A percentile compares a stretch with the other conserved stretches of the same genome.
phyloP scores from a whole-genome alignment of 2,888 invertebrate genomes.

The Drosophila gaucha region DNA sequence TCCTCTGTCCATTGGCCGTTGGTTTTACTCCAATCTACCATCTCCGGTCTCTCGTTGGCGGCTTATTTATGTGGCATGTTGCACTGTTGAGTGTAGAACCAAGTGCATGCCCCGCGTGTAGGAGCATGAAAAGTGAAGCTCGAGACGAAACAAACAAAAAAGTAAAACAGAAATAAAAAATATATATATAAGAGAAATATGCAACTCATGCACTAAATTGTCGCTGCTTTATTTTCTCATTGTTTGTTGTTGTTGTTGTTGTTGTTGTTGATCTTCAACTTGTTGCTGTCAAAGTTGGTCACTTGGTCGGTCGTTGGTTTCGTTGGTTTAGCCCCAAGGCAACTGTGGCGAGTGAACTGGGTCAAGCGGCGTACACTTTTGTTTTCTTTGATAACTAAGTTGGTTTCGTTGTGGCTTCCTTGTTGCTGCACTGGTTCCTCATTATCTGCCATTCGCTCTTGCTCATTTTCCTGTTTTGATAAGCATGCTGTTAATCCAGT shows the following conservation, averaged over 20 bases:
- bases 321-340: constrained; percentile 31
- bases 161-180: constrained; percentile 42
- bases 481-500: constrained; percentile 32
- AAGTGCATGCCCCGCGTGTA: constrained; percentile 49
- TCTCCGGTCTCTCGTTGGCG: constrained; percentile 23
- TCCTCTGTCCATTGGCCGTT: constrained; percentile 54
- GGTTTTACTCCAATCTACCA: constrained; percentile 22
- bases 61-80: constrained; percentile 78
- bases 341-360: constrained; percentile 48
- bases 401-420: constrained; percentile 54
- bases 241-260: constrained; percentile 40
- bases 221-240: constrained; percentile 79
- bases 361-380: constrained; percentile 77
- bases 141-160: constrained; percentile 26
- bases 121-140: constrained; percentile 55
- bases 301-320: constrained; percentile 63
- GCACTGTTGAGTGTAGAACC: constrained; percentile 56
- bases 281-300: constrained; percentile 79
- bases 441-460: constrained; percentile 32
- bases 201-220: constrained; percentile 80
- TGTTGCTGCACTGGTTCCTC: constrained; percentile 37
- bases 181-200: constrained; percentile 44
- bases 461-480: constrained; percentile 39
- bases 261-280: constrained; percentile 72
- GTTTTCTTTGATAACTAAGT: constrained; percentile 75